phyloP scores from a whole-genome alignment of 2,113 vertebrate species.

The Microcebus ravelobensis region DNA sequence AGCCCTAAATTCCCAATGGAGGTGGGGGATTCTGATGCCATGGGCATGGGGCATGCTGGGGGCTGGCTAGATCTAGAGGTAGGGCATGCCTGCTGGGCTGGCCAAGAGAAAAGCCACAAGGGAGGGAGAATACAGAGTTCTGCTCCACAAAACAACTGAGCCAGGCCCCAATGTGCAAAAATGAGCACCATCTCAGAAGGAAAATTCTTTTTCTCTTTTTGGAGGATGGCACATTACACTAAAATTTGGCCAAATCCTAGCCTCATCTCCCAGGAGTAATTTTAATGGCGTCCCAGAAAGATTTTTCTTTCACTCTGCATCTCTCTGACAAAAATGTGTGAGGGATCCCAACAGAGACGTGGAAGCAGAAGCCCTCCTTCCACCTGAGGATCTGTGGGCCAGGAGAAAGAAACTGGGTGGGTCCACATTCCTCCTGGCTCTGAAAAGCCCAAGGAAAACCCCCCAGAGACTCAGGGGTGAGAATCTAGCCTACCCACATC shows the following conservation, averaged over 20 bases:
- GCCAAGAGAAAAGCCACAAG: neutral
- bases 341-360: neutral
- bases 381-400: neutral
- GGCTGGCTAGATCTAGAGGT: neutral
- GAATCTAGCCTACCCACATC: neutral
- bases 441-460: neutral
- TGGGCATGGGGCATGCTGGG: neutral
- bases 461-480: neutral
- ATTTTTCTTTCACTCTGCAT: constrained; percentile 19
- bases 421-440: neutral
- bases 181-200: neutral
- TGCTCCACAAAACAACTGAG: neutral
- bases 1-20: neutral
- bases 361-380: neutral
- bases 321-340: constrained; percentile 18
- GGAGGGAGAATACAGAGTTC: neutral
- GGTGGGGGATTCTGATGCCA: no score
- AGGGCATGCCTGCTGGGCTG: neutral
- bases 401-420: neutral
- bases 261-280: constrained; percentile 56
- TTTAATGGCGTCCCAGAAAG: constrained; percentile 58
- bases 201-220: constrained; percentile 12
- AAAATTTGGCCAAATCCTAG: constrained; percentile 46
- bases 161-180: neutral
- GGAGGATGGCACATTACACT: neutral